Percentiles rank a stretch among this genome's conserved stretches.
Evolutionary conservation across 2,888 invertebrate genomes (phyloP).

Genomic region (Cerastis leucographa): DNA sequence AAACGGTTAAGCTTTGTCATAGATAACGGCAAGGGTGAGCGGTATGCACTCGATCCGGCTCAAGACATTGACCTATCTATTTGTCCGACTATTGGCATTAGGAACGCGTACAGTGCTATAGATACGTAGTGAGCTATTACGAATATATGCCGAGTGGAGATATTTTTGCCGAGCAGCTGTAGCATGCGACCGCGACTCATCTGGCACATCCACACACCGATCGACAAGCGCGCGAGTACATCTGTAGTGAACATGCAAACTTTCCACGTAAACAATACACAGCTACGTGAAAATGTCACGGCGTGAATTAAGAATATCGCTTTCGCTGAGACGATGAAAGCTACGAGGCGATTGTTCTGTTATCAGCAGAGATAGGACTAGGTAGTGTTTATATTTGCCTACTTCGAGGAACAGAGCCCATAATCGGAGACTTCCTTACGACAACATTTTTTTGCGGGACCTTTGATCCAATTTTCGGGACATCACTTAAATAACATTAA

Average conservation of each 20-base stretch:
- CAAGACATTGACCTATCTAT: conserved; percentile 89
- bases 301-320: conserved; percentile 4
- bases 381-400: too few relatives aligned
- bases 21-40: conserved; percentile 56
- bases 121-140: conserved; percentile 69
- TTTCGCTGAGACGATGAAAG: not conserved
- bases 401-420: too few relatives aligned
- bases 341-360: not conserved
- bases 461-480: too few relatives aligned
- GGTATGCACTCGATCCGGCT: conserved; percentile 74
- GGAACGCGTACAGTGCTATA: conserved; percentile 67
- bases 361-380: too few relatives aligned
- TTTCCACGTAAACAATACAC: conserved; percentile 65
- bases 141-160: conserved; percentile 81
- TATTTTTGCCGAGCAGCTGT: conserved; percentile 86
- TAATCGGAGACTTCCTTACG: too few relatives aligned
- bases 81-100: conserved; percentile 76
- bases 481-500: too few relatives aligned
- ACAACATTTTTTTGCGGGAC: too few relatives aligned
- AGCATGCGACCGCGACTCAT: conserved; percentile 79
- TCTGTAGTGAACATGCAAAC: conserved; percentile 62
- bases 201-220: conserved; percentile 71
- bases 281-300: conserved; percentile 30
- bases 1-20: conserved; percentile 44
- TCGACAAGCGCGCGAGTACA: conserved; percentile 66